Conservation (phyloP, 2,113 vertebrate genomes). For the Condylura cristata region DNA sequence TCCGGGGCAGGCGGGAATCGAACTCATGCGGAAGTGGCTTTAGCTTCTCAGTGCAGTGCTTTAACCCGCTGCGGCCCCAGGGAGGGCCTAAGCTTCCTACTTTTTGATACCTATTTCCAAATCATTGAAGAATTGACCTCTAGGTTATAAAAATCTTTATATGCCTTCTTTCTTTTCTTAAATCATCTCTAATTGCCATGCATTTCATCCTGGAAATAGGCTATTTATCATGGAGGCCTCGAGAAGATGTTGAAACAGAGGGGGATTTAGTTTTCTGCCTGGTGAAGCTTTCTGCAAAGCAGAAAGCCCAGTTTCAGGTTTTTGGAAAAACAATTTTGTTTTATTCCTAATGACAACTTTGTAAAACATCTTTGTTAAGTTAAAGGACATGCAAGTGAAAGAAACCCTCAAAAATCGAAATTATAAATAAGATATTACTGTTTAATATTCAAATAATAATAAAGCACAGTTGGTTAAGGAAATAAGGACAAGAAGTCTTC, state of each 20-base stretch:
- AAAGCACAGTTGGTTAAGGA: not conserved
- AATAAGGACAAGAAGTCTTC: not conserved
- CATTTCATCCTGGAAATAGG: not conserved
- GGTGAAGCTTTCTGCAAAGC: not conserved
- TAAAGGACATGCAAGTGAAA: not conserved
- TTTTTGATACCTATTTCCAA: slow-evolving; percentile 9
- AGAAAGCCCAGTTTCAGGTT: not conserved
- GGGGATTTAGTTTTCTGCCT: not conserved
- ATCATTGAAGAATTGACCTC: not conserved
- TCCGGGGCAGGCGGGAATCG: too few species aligned
- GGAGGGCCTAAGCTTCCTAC: not conserved
- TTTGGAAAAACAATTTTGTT: not conserved
- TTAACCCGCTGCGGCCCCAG: too few species aligned
- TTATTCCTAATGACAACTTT: not conserved
- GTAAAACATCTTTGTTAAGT: not conserved
- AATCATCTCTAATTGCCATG: not conserved
- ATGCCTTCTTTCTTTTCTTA: not conserved
- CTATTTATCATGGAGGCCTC: not conserved
- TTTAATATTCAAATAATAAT: not conserved
- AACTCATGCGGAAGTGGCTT: too few species aligned
- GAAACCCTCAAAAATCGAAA: not conserved
- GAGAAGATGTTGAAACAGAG: not conserved
- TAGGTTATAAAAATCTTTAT: not conserved
- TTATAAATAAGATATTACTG: not conserved
- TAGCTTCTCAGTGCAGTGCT: too few species aligned